Evolutionary conservation across 1,140 invertebrate genomes (phyloP).

Genomic region (Drosophila funebris): DNA sequence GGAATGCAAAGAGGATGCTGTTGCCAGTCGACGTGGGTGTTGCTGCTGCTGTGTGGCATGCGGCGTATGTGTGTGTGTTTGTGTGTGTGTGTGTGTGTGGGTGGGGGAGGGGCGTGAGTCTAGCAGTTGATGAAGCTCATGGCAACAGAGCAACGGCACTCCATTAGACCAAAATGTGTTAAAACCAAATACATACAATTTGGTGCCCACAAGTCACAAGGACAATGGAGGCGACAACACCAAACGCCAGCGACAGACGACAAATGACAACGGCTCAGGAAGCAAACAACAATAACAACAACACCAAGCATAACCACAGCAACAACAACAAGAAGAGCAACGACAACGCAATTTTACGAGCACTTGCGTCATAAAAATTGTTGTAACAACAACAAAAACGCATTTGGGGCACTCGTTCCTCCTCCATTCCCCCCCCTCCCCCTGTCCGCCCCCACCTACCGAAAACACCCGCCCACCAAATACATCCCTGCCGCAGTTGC

Average conservation of each 20-base stretch:
- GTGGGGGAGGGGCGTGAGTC: background rate
- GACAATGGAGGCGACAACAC: conserved; percentile 44
- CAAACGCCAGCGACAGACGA: conserved; percentile 36
- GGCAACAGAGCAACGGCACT: conserved; percentile 42
- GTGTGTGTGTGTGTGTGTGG: background rate
- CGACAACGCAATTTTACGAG: conserved; percentile 62
- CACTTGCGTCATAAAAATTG: conserved; percentile 74
- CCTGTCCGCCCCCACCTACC: background rate
- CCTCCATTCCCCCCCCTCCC: conserved; percentile 14
- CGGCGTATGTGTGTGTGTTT: background rate
- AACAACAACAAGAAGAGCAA: conserved; percentile 27
- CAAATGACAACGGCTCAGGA: conserved; percentile 23
- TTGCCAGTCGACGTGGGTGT: background rate
- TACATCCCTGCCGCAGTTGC: background rate
- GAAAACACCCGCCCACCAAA: background rate
- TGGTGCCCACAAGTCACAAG: conserved; percentile 48
- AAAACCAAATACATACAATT: conserved; percentile 57
- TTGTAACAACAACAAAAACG: conserved; percentile 76
- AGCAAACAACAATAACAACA: background rate
- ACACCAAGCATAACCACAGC: conserved; percentile 55
- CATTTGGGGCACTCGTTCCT: conserved; percentile 50
- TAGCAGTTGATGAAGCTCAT: conserved; percentile 29
- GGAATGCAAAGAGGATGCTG: conserved; percentile 33
- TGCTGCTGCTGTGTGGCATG: background rate
- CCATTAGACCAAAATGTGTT: conserved; percentile 71